Base-by-base conservation (phyloP, 2,888 invertebrate species). In the Blera fallax region DNA sequence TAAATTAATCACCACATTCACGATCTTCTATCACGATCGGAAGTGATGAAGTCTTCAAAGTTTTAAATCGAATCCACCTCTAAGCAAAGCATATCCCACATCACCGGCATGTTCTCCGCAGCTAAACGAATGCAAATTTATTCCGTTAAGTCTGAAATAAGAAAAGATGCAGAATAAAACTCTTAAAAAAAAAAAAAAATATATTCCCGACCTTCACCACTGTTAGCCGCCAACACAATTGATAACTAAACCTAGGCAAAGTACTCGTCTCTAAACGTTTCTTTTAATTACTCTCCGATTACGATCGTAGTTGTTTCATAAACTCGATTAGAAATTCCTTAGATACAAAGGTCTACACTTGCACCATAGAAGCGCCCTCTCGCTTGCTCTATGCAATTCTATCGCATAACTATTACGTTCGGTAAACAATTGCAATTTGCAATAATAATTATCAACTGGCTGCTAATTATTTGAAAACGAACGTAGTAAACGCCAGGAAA, bases 381-480 rank as follows among this genome's bases (percentile, higher is more conserved):
- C 60, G 7, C 32, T 29, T 21, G 32, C 62, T 43, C 3, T 37
- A 40, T 43, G 62, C 34, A 54, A 32, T 54, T 54, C 54, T 32
- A 74, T 65, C 40, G 58, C 70, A 65, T 77, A 77, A 77, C 82
- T 58, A 70, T 77, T 78, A 78, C 82, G 60, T 78, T 78, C 54
- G 34, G 56, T 54, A 74, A 64, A 74, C 52, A 70, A 73, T 77
- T 50, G 76, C 60, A 78, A 52, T 83, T 78, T 50, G n/a, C 58
- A n/a, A n/a, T 4, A 78, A 65, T 83, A 82, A 83, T 83, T 78
- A 78, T 78, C 78, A 72, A 52, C 67, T 78, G 27, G 21, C 45
- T 64, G 56, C 82, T 72, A 83, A 83, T 83, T 83, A 72, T 52
- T 32, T 62, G 43, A 24, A 54, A 76, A 72, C 60, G 77, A 43